Base-by-base conservation (phyloP, 2,888 invertebrate species). In the Drosophila leonis region DNA sequence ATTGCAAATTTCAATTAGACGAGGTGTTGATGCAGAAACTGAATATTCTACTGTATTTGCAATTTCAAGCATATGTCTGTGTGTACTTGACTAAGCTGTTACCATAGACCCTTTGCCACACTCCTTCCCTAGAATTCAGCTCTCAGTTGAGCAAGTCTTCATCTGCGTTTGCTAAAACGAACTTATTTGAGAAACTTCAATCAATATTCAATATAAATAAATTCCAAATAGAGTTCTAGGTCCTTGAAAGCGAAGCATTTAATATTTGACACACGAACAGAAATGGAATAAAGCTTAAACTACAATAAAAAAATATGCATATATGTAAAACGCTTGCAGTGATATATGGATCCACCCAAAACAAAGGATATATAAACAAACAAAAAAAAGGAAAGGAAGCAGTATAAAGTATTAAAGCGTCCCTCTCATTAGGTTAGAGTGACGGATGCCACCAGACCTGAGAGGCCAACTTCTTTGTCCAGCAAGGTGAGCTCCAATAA, bases 1-100 rank as follows among this genome's bases (percentile, higher is more conserved):
- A 77, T 85, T 70, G 79, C 80, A 64, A 84, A 84, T 88, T 83
- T 85, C 90, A 90, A 90, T 90, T 87, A 90, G 88, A 76, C 63
- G 77, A 87, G 90, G 86, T 87, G 86, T 90, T 88, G 81, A 82
- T 66, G 90, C 87, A 72, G 73, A 82, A 84, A 77, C 64, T 62
- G 49, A 57, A 78, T 67, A 24, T 37, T 59, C 46, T 4, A 18
- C 59, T 80, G 77, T 78, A 46, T 59, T 57, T 64, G 66, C 33
- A 61, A 75, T 64, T 79, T 70, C 49, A 75, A 70, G 70, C 77
- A 65, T 60, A 24, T 24, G 24, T 24, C 24, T 24, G 31, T 18
- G 20, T 8, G 42, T 20, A 42, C 56, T 42, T 42, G 42, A 33
- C 56, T 31, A 20, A 56, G 56, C 56, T n/a, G 7, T 18, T 12